Percentiles rank a stretch among this genome's conserved stretches.
Conservation (phyloP, 2,888 invertebrate genomes). For the Scotopteryx bipunctaria region DNA sequence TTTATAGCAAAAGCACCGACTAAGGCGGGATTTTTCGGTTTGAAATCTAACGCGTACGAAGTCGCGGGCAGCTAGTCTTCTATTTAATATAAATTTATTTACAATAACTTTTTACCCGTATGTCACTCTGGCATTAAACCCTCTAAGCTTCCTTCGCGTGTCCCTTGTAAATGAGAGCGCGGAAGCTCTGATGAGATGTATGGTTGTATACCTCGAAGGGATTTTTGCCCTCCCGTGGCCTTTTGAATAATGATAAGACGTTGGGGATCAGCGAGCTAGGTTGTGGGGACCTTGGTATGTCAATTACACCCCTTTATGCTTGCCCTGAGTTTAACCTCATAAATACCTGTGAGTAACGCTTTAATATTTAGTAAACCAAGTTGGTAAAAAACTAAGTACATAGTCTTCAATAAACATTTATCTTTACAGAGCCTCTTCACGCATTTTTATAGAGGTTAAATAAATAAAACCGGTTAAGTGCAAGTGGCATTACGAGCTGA, state of each 20-base stretch:
- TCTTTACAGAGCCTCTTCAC: too few species aligned
- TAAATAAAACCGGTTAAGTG: too few species aligned
- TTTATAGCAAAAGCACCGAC: too few species aligned
- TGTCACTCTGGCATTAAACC: background rate
- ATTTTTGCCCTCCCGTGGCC: conserved; percentile 41
- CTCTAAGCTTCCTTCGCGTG: conserved; percentile 16
- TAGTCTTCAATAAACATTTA: too few species aligned
- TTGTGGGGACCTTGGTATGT: conserved; percentile 1
- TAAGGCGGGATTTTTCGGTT: too few species aligned
- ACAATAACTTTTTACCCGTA: background rate
- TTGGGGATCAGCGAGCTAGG: conserved; percentile 9
- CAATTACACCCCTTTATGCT: conserved; percentile 12
- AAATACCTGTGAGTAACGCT: background rate
- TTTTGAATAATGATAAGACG: conserved; percentile 50
- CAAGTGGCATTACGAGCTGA: too few species aligned
- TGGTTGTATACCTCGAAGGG: conserved; percentile 38
- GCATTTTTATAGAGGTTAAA: too few species aligned
- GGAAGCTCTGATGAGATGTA: conserved; percentile 45
- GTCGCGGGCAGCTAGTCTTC: too few species aligned
- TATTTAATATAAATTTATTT: background rate
- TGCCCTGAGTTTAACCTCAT: background rate
- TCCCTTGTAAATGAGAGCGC: conserved; percentile 47
- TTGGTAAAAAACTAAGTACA: too few species aligned
- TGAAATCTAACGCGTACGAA: too few species aligned
- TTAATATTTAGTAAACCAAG: too few species aligned